Base-by-base conservation (phyloP, 2,113 vertebrate genomes). In the Notothenia rossii region DNA sequence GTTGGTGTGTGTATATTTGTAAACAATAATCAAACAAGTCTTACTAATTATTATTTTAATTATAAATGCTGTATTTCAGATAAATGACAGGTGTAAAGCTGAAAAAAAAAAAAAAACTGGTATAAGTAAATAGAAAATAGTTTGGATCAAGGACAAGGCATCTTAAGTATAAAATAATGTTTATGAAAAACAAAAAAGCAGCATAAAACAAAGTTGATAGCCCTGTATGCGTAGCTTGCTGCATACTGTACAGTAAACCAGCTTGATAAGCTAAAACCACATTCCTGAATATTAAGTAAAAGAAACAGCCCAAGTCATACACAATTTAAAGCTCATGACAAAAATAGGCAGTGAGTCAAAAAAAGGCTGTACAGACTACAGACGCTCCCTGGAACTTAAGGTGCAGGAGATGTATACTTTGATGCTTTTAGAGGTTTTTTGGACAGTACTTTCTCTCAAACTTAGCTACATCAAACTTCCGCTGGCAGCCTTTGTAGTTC, bases 401-500 rank as follows among this genome's bases (percentile, higher is more conserved):
- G 0, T 65, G 22, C 0, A 29, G 17, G 29, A 74, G 55, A 54
- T 50, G 9, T 8, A 33, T 0, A 6, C 62, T 7, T 50, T 62
- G 0, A 12, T 14, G 11, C 29, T 43, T 22, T 92, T 67, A 92
- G 18, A 74, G 49, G 5, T 77, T 72, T 75, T 60, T 75, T 2
- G 91, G 91, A 29, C 75, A 10, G 7, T 97, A 97, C 76, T 92
- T 95, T 43, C n/a, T 86, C 88, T 98, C 96, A 0, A 97, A 98
- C 75, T 83, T 63, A 0, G 78, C 88, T 10, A 98, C 96, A 0
- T 97, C 91, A 10, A 98, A 98, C 92, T 98, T 98, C 86, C 96
- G 94, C 72, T 95, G 96, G 93, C 97, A 98, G 81, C 97, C 97
- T 0, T 95, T 94, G 0, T 98, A 98, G 92, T 97, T 97, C 97